Evolutionary conservation across 2,888 invertebrate species (phyloP), one percentile per base, ranked within the genome.

Genomic region (Harpalus rufipes): DNA sequence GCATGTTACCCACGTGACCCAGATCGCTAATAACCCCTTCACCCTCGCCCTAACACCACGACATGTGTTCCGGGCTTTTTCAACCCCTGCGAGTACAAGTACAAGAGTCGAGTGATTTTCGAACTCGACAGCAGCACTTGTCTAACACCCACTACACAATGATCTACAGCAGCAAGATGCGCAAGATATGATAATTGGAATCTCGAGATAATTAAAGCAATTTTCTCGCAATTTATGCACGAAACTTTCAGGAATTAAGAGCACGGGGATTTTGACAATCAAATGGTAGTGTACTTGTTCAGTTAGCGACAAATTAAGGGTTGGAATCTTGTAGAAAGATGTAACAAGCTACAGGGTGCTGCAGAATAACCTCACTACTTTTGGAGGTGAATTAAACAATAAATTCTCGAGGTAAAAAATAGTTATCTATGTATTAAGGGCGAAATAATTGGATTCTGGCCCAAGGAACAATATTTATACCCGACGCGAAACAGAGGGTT

Each of bases 161-260:
- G 32, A 32, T 32, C 32, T 32, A 51, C 44, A 12, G 44, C 44
- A 12, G 21, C 21, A 18, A 63, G 18, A 61, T 21, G 21, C 18
- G 21, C 21, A 21, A 61, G 63, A 63, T 63, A 63, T 63, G 63
- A 63, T 63, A 63, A 63, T 63, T 63, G 63, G 63, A 63, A 63
- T 21, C 63, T 25, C 25, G 63, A 63, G 18, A 63, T 63, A 63
- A 63, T 63, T 63, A 25, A 63, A 63, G 63, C 63, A 63, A 63
- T 63, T 63, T 63, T 63, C 63, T 51, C 44, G 10, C 12, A 12
- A 51, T 8, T 51, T 51, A 51, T 51, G 44, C 44, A 12, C 44
- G 44, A 51, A 51, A 51, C 44, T 51, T 51, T 12, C 44, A 51
- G 10, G 44, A 51, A 51, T 51, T 51, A 51, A 8, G 44, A 32